phyloP scores from a whole-genome alignment of 2,113 vertebrate species.

The Marcusenius ussheri region DNA sequence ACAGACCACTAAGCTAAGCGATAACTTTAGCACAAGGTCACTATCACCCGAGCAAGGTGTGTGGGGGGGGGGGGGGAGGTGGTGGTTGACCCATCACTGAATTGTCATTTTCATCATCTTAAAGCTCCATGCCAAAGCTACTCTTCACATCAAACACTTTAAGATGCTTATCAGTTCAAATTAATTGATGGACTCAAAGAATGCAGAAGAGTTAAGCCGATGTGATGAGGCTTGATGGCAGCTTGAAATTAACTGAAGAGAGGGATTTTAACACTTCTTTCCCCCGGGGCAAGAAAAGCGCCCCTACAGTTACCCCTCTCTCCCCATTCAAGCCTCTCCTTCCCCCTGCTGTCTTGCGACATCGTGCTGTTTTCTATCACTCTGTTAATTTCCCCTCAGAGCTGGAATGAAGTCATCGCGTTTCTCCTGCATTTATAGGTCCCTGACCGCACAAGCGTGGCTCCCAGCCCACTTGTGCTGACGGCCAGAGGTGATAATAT shows the following conservation, averaged over 20 bases:
- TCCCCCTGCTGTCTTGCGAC: not conserved
- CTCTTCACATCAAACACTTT: slow-evolving; percentile 13
- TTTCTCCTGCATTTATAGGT: not conserved
- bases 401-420: not conserved
- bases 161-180: slow-evolving; percentile 25
- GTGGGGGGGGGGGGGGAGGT: not conserved
- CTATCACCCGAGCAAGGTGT: not conserved
- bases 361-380: not conserved
- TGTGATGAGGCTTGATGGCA: slow-evolving; percentile 17
- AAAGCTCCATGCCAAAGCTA: not conserved
- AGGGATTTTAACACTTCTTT: not conserved
- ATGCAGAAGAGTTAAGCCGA: slow-evolving; percentile 18
- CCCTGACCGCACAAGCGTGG: not conserved
- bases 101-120: slow-evolving; percentile 8
- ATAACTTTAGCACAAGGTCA: slow-evolving; percentile 33
- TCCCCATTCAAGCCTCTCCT: not conserved
- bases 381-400: not conserved
- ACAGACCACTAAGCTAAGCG: slow-evolving; percentile 38
- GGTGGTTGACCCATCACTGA: not conserved
- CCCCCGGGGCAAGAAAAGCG: not conserved
- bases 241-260: not conserved
- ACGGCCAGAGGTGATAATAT: slow-evolving; percentile 6
- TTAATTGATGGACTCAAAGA: slow-evolving; percentile 13
- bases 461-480: not conserved
- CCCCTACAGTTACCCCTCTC: not conserved